These are phyloP conservation scores for Noctua fimbriata DNA, from an alignment of 2,888 invertebrate genomes.

Conservation along the genomic window DNA sequence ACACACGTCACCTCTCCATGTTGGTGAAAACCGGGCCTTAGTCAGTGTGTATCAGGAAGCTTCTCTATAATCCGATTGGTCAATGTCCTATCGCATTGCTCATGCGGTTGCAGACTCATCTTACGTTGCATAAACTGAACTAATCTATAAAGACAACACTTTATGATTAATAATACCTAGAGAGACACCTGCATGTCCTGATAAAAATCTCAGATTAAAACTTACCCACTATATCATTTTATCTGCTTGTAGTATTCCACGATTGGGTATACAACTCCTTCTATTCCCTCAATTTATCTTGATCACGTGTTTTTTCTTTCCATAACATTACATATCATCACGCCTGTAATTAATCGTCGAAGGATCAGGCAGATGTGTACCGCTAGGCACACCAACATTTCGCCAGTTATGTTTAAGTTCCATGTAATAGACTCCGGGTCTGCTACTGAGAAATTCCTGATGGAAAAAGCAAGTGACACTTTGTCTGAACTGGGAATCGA, in stretches of 20 bases:
- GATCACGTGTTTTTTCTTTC: not conserved
- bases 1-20: too few relatives aligned
- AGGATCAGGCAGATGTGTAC: too few relatives aligned
- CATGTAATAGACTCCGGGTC: too few relatives aligned
- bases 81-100: slow-evolving; percentile 16
- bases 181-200: not conserved
- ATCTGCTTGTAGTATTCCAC: slow-evolving; percentile 17
- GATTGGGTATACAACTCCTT: not conserved
- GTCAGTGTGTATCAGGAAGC: not conserved
- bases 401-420: too few relatives aligned
- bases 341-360: too few relatives aligned
- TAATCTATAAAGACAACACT: slow-evolving; percentile 13
- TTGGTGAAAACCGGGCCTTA: not conserved
- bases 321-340: too few relatives aligned
- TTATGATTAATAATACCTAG: slow-evolving; percentile 7
- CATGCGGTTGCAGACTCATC: slow-evolving; percentile 12
- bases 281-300: not conserved
- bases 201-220: slow-evolving; percentile 12
- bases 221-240: not conserved
- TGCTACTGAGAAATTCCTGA: too few relatives aligned
- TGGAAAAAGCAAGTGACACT: too few relatives aligned
- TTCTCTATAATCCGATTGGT: slow-evolving; percentile 1
- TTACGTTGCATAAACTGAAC: slow-evolving; percentile 8
- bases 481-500: too few relatives aligned
- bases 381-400: too few relatives aligned